These are phyloP conservation scores for Aricia artaxerxes DNA, from an alignment of 2,888 invertebrate genomes.

Conservation along the genomic window DNA sequence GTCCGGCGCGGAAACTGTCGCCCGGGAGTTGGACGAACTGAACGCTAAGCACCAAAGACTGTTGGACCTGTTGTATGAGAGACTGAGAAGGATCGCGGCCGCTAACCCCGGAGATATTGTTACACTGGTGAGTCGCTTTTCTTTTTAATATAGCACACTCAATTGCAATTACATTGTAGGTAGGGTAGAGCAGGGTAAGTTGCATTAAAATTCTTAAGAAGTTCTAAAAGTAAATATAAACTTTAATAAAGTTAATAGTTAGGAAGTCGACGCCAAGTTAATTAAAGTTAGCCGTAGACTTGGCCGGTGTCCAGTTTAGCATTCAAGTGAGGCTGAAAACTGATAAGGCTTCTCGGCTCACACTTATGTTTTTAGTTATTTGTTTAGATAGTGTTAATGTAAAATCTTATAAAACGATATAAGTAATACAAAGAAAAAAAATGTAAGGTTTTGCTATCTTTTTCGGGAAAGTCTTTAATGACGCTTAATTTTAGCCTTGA, in stretches of 20 bases:
- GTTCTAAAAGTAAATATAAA: not conserved
- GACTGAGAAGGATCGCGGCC: constrained; percentile 84
- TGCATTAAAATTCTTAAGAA: no score
- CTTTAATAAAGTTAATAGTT: not conserved
- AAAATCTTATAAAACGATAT: not conserved
- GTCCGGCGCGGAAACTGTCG: constrained; percentile 87
- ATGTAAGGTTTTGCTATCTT: not conserved
- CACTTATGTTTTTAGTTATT: no score
- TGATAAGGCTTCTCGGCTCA: no score
- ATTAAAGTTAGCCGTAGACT: not conserved
- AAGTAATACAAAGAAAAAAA: not conserved
- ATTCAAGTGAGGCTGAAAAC: not conserved
- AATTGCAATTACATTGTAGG: not conserved
- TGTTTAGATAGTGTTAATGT: not conserved
- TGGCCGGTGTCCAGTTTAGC: not conserved
- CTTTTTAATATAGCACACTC: not conserved
- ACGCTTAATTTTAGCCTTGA: not conserved
- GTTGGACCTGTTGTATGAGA: constrained; percentile 84
- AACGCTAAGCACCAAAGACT: constrained; percentile 89
- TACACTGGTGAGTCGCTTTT: constrained; percentile 84
- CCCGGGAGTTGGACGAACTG: constrained; percentile 88
- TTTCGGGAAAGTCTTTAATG: not conserved
- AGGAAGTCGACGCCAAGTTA: not conserved
- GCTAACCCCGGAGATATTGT: constrained; percentile 87
- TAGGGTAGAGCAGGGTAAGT: no score